Percentiles rank a stretch among this genome's conserved stretches.
phyloP scores from a whole-genome alignment of 2,888 invertebrate species.

The Eurytoma californica region DNA sequence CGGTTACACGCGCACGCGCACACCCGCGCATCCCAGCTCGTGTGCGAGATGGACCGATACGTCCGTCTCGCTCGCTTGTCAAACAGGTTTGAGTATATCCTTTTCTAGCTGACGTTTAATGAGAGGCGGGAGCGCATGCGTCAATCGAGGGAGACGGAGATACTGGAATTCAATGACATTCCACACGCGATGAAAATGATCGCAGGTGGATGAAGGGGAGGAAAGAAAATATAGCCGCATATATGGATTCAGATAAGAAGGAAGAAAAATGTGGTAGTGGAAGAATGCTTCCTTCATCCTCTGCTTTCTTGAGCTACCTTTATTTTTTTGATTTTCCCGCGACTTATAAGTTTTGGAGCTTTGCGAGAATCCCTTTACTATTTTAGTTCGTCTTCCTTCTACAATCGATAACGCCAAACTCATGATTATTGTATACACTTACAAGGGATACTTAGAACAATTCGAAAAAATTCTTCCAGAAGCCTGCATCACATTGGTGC shows the following conservation, averaged over 20 bases:
- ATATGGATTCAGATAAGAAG: conserved; percentile 12
- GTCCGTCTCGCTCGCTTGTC: neutral
- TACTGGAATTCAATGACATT: conserved; percentile 50
- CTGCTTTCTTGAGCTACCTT: conserved; percentile 11
- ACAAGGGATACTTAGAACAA: no score
- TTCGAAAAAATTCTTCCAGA: conserved; percentile 3
- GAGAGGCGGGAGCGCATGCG: conserved; percentile 33
- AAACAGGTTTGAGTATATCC: neutral
- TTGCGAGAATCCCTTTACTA: conserved; percentile 14
- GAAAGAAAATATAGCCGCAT: neutral
- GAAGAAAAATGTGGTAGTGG: neutral
- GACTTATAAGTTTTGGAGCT: conserved; percentile 32
- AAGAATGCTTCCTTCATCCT: neutral
- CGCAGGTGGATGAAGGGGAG: neutral
- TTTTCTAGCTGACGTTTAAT: conserved; percentile 3
- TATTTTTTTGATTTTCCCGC: conserved; percentile 50
- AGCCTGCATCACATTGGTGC: neutral
- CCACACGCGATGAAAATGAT: conserved; percentile 37
- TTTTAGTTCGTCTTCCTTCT: neutral
- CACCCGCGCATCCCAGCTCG: neutral
- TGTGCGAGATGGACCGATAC: neutral
- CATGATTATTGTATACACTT: conserved; percentile 41
- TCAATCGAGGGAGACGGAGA: neutral
- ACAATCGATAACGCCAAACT: conserved; percentile 4
- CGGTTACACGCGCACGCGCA: conserved; percentile 28